A percentile compares a stretch with the other conserved stretches of the same genome.
phyloP scores from a whole-genome alignment of 2,113 vertebrate genomes.

The Thalassarche chlororhynchos region DNA sequence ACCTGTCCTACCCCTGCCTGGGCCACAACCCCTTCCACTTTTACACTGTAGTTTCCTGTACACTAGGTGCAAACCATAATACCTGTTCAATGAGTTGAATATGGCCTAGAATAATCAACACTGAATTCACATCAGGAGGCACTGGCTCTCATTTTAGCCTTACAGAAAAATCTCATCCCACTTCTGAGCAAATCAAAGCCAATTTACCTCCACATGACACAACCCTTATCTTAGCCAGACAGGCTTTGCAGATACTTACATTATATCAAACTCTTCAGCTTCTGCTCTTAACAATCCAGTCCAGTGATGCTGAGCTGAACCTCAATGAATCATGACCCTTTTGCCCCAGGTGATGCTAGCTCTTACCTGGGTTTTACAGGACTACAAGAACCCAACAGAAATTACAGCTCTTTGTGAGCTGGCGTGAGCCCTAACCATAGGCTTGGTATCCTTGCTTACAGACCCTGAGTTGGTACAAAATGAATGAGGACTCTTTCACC shows the following conservation, averaged over 20 bases:
- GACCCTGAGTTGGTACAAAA: not conserved
- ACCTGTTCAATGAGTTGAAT: not conserved
- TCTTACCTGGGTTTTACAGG: not conserved
- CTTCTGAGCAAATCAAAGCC: not conserved
- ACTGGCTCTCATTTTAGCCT: not conserved
- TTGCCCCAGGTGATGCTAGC: not conserved
- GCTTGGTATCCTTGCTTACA: not conserved
- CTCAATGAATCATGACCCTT: not conserved
- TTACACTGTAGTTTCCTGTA: not conserved
- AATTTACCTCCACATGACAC: not conserved
- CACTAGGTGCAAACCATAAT: not conserved
- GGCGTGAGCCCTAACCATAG: not conserved
- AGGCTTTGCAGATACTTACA: not conserved
- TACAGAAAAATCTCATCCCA: not conserved
- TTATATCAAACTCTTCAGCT: not conserved
- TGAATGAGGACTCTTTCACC: not conserved
- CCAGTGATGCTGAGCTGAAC: not conserved
- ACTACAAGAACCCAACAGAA: not conserved
- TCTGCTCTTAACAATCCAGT: not conserved
- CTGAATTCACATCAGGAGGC: not conserved
- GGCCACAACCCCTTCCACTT: not conserved
- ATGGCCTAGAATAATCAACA: not conserved
- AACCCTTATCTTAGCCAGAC: conserved; percentile 11
- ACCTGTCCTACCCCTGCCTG: not conserved
- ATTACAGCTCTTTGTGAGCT: not conserved